Conservation (phyloP, 2,113 vertebrate genomes). For the human region GRCh38 chr7:105893501-105894000, state of each 20-base stretch:
- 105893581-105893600: not conserved
- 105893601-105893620: not conserved
- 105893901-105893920: no score
- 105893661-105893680: not conserved
- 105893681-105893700: not conserved
- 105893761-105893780: not conserved
- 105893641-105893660: not conserved
- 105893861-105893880: not conserved
- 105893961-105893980: no score
- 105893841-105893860: not conserved
- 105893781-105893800: not conserved
- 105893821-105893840: not conserved
- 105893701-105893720: not conserved
- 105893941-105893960: no score
- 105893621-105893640: not conserved
- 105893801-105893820: not conserved
- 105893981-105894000: no score
- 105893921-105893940: no score
- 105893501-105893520: not conserved
- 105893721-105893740: not conserved
- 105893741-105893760: not conserved
- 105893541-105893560: conserved; percentile 27
- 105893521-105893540: not conserved
- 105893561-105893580: not conserved
- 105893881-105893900: no score